Percentiles rank a stretch among this genome's conserved stretches.
These are phyloP conservation scores for Pungitius pungitius DNA, from an alignment of 2,113 vertebrate species.

Conservation along the genomic window DNA sequence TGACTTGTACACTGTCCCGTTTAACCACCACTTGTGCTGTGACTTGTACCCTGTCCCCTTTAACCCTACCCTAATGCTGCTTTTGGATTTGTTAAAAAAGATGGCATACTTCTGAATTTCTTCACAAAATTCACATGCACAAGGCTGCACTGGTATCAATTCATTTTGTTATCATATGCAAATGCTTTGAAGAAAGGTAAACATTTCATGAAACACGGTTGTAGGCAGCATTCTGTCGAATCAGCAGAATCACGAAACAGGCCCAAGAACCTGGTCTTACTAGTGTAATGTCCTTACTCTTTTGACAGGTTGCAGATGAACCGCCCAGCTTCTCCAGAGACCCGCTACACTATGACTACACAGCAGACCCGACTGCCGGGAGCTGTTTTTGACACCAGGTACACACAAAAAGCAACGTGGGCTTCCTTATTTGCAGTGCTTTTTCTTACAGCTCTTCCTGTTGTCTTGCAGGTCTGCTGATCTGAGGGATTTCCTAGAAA, in stretches of 20 bases:
- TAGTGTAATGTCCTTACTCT: background rate
- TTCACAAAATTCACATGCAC: background rate
- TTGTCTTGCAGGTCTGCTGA: slow-evolving; percentile 42
- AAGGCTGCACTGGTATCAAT: background rate
- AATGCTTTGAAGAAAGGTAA: background rate
- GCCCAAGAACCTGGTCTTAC: background rate
- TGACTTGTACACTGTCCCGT: no score
- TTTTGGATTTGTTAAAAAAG: background rate
- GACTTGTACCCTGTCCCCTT: background rate
- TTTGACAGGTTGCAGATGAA: slow-evolving; percentile 53
- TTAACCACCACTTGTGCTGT: no score
- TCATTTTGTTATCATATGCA: background rate
- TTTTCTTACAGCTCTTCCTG: background rate
- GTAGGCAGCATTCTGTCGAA: background rate
- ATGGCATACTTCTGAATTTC: background rate
- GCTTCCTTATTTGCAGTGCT: background rate
- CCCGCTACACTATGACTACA: slow-evolving; percentile 55
- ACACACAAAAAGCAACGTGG: background rate
- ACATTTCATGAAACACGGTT: background rate
- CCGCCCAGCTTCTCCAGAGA: slow-evolving; percentile 65
- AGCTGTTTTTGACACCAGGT: slow-evolving; percentile 43
- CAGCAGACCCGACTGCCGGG: slow-evolving; percentile 47
- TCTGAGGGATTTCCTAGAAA: background rate
- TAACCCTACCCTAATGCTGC: background rate
- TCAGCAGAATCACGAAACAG: no score